These are phyloP conservation scores for Tetramorium alpestre DNA, from an alignment of 1,140 invertebrate genomes.

Conservation along the genomic window DNA sequence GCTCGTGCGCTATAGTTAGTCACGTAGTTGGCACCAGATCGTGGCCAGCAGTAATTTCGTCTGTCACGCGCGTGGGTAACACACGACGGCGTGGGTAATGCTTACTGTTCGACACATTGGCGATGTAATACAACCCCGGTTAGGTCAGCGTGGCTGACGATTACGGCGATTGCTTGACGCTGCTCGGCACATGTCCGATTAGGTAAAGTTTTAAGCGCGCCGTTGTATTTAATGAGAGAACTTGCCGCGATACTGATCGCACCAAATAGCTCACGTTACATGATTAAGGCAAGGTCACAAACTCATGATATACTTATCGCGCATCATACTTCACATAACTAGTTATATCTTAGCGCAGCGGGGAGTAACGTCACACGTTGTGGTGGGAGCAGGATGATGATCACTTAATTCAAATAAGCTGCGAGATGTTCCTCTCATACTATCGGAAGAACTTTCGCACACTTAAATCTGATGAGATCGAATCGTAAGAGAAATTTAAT, in stretches of 20 bases:
- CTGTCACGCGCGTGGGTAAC: conserved; percentile 57
- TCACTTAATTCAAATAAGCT: conserved; percentile 7
- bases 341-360: conserved; percentile 31
- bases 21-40: conserved; percentile 60
- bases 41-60: conserved; percentile 56
- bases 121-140: conserved; percentile 44
- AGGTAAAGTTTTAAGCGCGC: conserved; percentile 49
- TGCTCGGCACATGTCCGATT: conserved; percentile 37
- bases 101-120: conserved; percentile 57
- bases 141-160: conserved; percentile 39
- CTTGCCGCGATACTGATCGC: conserved; percentile 49
- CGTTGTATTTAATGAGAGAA: conserved; percentile 53
- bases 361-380: conserved; percentile 18
- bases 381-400: not conserved
- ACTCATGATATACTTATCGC: conserved; percentile 30
- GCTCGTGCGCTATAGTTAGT: conserved; percentile 30
- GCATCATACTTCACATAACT: conserved; percentile 37
- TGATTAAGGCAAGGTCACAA: conserved; percentile 31
- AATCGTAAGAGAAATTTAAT: not conserved
- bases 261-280: conserved; percentile 49
- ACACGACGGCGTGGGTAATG: conserved; percentile 37
- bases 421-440: not conserved
- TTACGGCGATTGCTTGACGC: conserved; percentile 31
- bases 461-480: not conserved
- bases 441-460: not conserved